Conservation (phyloP, 2,797 vertebrate genomes). For the Alcedo atthis region DNA sequence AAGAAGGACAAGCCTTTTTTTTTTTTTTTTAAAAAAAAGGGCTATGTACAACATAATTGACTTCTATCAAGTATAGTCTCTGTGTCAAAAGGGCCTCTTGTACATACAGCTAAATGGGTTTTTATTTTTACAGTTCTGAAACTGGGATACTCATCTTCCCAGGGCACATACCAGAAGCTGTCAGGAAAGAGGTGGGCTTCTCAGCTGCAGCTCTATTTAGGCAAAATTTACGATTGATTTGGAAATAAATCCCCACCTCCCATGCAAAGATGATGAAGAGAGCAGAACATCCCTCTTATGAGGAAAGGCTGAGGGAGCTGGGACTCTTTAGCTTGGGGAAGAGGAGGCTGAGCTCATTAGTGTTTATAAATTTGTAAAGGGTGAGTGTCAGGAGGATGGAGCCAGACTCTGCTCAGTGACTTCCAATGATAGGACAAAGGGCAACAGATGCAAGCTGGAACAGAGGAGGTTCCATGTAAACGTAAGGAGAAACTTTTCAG, state of each 20-base stretch:
- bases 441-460: too few species aligned
- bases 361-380: too few species aligned
- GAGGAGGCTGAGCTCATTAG: too few species aligned
- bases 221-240: not conserved
- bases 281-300: too few species aligned
- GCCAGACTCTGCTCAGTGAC: too few species aligned
- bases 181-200: not conserved
- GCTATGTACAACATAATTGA: not conserved
- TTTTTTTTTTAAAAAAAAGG: not conserved
- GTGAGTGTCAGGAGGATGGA: too few species aligned
- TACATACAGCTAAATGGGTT: not conserved
- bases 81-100: not conserved
- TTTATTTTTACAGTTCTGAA: not conserved
- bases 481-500: too few species aligned
- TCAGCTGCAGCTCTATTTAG: not conserved
- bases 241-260: not conserved
- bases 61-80: not conserved
- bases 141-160: not conserved
- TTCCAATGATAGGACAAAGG: too few species aligned
- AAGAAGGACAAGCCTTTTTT: not conserved
- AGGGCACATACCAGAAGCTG: not conserved
- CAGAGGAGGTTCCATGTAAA: too few species aligned
- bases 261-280: too few species aligned
- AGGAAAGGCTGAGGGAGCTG: too few species aligned
- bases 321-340: too few species aligned